phyloP scores from a whole-genome alignment of 2,888 invertebrate species.

The Idaea straminata region DNA sequence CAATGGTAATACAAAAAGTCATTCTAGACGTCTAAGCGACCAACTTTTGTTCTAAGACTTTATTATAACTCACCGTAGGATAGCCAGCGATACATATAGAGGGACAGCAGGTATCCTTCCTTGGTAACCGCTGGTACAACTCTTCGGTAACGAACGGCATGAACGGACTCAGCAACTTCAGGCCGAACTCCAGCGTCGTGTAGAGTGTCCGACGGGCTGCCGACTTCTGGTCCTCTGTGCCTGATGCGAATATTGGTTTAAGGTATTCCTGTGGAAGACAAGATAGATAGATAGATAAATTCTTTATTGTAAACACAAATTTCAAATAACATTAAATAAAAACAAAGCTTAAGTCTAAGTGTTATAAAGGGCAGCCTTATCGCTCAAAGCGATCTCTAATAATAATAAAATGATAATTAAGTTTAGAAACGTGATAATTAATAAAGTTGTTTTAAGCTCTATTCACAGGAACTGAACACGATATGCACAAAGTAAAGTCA shows the following conservation, averaged over 20 bases:
- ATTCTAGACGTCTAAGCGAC: no score
- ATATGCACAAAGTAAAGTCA: no score
- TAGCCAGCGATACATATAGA: constrained; percentile 95
- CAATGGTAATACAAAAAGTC: no score
- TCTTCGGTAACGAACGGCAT: constrained; percentile 99
- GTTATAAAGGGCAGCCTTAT: no score
- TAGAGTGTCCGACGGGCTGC: constrained; percentile 88
- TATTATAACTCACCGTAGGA: constrained; percentile 79
- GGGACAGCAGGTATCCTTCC: constrained; percentile 78
- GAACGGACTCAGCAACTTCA: constrained; percentile 94
- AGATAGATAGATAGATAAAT: constrained; percentile 5
- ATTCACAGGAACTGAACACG: no score
- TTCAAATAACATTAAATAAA: no score
- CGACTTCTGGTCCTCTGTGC: constrained; percentile 75
- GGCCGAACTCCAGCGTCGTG: constrained; percentile 89
- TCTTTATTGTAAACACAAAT: no score
- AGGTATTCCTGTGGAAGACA: constrained; percentile 85
- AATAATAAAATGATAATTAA: neutral
- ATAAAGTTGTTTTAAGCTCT: no score
- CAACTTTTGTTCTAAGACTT: neutral
- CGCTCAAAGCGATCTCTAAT: no score
- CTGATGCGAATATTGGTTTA: constrained; percentile 90
- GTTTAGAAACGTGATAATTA: no score
- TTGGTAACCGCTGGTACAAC: constrained; percentile 93
- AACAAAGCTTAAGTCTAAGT: no score